Base-by-base conservation (phyloP, 2,797 vertebrate species). In the Chrosomus eos region DNA sequence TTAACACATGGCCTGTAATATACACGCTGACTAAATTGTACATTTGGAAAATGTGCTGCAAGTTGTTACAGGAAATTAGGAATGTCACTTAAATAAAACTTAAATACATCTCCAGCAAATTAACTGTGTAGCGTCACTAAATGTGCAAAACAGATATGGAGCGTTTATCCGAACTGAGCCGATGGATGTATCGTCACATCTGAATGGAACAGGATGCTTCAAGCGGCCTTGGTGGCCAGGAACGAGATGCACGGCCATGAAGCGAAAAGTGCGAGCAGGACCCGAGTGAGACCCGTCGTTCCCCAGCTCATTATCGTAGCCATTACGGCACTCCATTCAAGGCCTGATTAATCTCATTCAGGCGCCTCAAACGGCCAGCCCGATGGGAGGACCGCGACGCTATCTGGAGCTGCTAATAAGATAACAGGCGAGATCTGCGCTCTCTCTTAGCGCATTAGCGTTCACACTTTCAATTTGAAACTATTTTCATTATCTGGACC, bases 321-420 rank as follows among this genome's bases (percentile, higher is more conserved):
- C 93, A 93, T 95, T 94, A 94, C 90, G 87, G 82, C 90, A 87
- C 91, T 91, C 90, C 87, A 91, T 94, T 94, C 94, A 93, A 89
- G 89, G 83, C 88, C 87, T 91, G 94, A 94, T 94, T 95, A 94
- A 94, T 94, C 92, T 94, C 92, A 91, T 94, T 92, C 93, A 93
- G 88, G 88, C 91, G 88, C 91, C 90, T 91, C 91, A 85, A 92
- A 93, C 87, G 88, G 90, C 88, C 86, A 93, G 93, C 94, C 92
- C 89, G 87, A 90, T 91, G 92, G 93, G 82, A 73, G 75, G 93
- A 90, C 91, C 86, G 84, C 90, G 89, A 93, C 89, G 86, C 92
- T 94, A 94, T 95, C 92, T 93, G 92, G 88, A 93, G 91, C 93
- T 91, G 90, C 93, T 96, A 95, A 95, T 95, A 94, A 95, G 95